A percentile compares a stretch with the other conserved stretches of the same genome.
phyloP scores from a whole-genome alignment of 2,888 invertebrate species.

The Oligia strigilis region DNA sequence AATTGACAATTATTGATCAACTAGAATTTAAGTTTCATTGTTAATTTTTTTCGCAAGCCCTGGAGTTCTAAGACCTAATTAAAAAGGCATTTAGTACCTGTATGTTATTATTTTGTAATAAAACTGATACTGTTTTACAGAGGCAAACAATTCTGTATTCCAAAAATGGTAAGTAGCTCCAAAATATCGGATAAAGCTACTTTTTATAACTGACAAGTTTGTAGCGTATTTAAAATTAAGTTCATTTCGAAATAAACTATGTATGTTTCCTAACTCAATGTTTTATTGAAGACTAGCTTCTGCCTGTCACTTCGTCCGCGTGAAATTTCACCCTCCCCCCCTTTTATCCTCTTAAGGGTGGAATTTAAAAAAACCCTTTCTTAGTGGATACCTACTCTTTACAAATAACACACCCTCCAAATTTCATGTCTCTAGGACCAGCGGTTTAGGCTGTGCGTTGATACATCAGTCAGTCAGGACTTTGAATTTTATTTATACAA shows the following conservation, averaged over 20 bases:
- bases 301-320: too few species aligned
- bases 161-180: conserved; percentile 20
- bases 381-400: too few species aligned
- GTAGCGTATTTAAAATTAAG: conserved; percentile 15
- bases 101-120: conserved; percentile 33
- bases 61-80: conserved; percentile 1
- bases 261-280: conserved; percentile 9
- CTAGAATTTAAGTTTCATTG: conserved; percentile 24
- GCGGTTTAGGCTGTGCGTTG: too few species aligned
- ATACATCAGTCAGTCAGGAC: too few species aligned
- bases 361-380: too few species aligned
- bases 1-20: conserved; percentile 5
- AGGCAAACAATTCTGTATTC: conserved; percentile 3
- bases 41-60: conserved; percentile 1
- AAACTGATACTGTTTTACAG: conserved; percentile 1
- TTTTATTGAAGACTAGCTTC: conserved; percentile 16
- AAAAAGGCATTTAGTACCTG: conserved; percentile 15
- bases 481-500: too few species aligned
- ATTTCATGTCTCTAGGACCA: too few species aligned
- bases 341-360: too few species aligned
- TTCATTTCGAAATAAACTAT: conserved; percentile 31
- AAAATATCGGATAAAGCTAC: conserved; percentile 23
- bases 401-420: too few species aligned
- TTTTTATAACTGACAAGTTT: conserved; percentile 23
- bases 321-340: too few species aligned